phyloP scores from a whole-genome alignment of 2,113 vertebrate genomes.

The Hemichromis elongatus region DNA sequence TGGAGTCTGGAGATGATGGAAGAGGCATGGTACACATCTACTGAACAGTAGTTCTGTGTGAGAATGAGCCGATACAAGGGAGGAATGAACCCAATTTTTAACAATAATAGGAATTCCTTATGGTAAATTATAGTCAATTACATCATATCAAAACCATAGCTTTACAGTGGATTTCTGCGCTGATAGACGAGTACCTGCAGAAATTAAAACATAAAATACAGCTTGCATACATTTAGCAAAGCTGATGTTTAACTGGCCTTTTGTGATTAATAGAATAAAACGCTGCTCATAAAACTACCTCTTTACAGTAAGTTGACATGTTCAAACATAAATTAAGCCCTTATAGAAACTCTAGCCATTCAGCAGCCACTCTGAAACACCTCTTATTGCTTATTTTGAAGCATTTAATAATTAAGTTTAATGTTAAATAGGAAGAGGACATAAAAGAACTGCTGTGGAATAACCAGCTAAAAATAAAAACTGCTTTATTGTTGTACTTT shows the following conservation, averaged over 20 bases:
- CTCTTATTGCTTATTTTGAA: not conserved
- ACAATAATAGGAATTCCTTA: not conserved
- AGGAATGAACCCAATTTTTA: not conserved
- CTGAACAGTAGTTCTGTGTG: not conserved
- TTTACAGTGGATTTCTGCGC: not conserved
- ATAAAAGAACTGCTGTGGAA: not conserved
- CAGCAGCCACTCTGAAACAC: not conserved
- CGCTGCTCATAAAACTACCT: not conserved
- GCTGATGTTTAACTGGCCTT: not conserved
- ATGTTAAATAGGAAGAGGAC: not conserved
- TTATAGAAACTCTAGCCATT: not conserved
- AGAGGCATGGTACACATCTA: not conserved
- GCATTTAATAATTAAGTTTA: not conserved
- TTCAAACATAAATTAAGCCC: fast-evolving
- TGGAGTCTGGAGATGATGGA: not conserved
- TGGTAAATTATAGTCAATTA: not conserved
- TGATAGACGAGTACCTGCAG: not conserved
- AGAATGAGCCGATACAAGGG: not conserved
- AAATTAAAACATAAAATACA: not conserved
- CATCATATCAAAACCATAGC: not conserved
- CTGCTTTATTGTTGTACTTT: fast-evolving
- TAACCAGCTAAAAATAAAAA: fast-evolving
- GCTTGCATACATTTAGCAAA: fast-evolving
- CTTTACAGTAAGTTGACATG: not conserved
- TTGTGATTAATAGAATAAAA: not conserved